Evolutionary conservation across 2,797 vertebrate genomes (phyloP), one percentile per base, ranked within the genome.

Genomic region (Remorina albescens): DNA sequence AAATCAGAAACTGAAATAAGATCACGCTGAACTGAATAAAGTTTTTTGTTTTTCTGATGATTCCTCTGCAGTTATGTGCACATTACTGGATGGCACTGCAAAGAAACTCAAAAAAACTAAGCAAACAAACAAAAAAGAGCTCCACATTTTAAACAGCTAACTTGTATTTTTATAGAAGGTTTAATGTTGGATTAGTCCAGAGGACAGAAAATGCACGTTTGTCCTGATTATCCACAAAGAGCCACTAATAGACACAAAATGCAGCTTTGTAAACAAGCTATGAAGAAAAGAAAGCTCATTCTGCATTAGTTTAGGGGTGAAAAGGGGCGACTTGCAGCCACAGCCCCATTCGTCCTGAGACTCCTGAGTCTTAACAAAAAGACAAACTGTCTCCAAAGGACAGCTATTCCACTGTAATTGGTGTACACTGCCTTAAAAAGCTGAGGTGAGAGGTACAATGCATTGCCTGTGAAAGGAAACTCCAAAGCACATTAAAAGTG

Each of bases 401-500:
- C 88, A 87, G 84, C 94, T 88, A 93, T 92, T 92, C 90, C 91
- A 64, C 89, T 92, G 81, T 95, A 95, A 95, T 94, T 95, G 93
- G 94, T 93, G 92, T 92, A 93, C 91, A 94, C 90, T 90, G 91
- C 82, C 92, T 93, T 94, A 89, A 93, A 92, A 93, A 94, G 94
- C 91, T 87, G 92, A 91, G 89, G 91, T 93, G 91, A 90, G 90
- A 90, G 82, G 73, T 84, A 95, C 94, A 95, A 95, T 90, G 81
- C 88, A 18, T 72, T 81, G 85, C 86, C 81, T 74, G 90, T 95
- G 91, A 95, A 95, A 94, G 91, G 92, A 89, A 93, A 88, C 92
- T 93, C 92, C 85, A 91, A 89, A 93, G 93, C 95, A 94, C 94
- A 94, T 95, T 95, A 95, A 95, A 95, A 92, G 91, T 89, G 93